phyloP scores from a whole-genome alignment of 2,113 vertebrate genomes.

The Toxostoma redivivum region DNA sequence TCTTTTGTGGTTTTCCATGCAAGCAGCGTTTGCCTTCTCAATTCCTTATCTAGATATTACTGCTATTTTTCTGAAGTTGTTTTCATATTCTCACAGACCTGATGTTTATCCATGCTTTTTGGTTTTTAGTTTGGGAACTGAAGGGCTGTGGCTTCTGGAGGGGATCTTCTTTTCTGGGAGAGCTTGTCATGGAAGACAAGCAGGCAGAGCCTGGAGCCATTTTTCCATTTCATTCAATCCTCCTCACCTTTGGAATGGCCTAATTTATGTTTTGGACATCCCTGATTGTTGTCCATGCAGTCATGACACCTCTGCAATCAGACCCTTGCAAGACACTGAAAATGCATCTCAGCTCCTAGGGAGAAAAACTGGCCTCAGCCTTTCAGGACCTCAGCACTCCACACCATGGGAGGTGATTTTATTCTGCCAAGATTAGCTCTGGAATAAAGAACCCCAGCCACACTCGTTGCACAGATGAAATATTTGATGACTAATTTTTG shows the following conservation, averaged over 20 bases:
- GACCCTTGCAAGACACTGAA: background rate
- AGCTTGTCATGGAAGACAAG: background rate
- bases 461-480: background rate
- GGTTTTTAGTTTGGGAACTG: background rate
- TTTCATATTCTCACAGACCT: background rate
- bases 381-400: background rate
- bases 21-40: background rate
- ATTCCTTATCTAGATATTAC: background rate
- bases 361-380: background rate
- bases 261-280: background rate
- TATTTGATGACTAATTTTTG: background rate
- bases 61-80: background rate
- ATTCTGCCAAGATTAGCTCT: background rate
- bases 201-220: background rate
- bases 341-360: background rate
- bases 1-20: background rate
- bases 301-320: background rate
- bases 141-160: background rate
- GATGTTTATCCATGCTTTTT: background rate
- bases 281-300: background rate
- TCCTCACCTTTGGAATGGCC: background rate
- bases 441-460: background rate
- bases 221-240: background rate
- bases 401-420: background rate
- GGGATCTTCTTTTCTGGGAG: background rate